These are phyloP conservation scores for Acipenser ruthenus DNA, from an alignment of 2,797 vertebrate species.

Conservation along the genomic window DNA sequence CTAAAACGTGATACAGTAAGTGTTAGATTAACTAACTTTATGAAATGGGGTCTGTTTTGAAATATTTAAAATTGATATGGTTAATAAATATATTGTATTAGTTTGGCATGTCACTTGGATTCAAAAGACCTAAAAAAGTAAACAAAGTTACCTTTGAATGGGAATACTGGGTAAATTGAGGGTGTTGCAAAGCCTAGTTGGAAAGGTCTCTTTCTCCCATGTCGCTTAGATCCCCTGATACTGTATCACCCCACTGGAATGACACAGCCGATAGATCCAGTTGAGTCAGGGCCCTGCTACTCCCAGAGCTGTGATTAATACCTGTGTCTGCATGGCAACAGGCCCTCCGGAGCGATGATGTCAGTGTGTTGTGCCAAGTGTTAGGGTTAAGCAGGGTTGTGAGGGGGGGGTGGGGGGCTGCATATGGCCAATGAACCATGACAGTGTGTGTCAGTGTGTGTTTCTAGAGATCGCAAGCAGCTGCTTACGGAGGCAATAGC, in stretches of 20 bases:
- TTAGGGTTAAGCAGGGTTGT: constrained; percentile 12
- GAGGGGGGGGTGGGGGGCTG: constrained; percentile 15
- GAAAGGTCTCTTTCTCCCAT: constrained; percentile 7
- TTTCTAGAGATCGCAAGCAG: constrained; percentile 21
- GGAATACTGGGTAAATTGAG: too few relatives aligned
- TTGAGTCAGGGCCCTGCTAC: constrained; percentile 10
- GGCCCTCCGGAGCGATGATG: constrained; percentile 21
- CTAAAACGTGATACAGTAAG: too few relatives aligned
- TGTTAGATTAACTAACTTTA: too few relatives aligned
- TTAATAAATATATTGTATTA: too few relatives aligned
- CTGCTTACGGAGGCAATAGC: rapidly evolving
- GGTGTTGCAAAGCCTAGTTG: not conserved
- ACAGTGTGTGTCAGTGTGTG: constrained; percentile 10
- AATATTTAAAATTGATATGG: too few relatives aligned
- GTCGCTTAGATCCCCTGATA: constrained; percentile 13
- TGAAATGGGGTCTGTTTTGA: too few relatives aligned
- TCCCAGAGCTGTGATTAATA: constrained; percentile 19
- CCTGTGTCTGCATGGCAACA: constrained; percentile 23
- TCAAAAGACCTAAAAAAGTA: too few relatives aligned
- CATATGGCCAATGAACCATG: constrained; percentile 15
- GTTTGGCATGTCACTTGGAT: too few relatives aligned
- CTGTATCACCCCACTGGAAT: constrained; percentile 6
- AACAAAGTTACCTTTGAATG: too few relatives aligned
- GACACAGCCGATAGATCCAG: constrained; percentile 17
- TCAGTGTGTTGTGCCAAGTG: constrained; percentile 19